Base-by-base conservation (phyloP, 2,888 invertebrate genomes). In the Drosophila flavopinicola region DNA sequence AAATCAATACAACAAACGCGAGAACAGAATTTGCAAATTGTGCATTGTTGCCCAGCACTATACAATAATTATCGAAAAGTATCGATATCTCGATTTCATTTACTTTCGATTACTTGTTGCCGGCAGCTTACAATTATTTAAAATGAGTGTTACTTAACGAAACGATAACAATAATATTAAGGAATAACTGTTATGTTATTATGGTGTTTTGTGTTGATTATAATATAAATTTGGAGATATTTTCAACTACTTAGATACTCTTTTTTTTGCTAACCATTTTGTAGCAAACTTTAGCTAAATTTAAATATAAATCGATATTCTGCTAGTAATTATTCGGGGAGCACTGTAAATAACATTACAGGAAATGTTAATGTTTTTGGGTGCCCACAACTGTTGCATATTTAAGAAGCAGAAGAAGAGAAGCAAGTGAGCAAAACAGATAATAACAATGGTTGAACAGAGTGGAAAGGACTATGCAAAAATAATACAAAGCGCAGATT, bases 401-500 rank as follows among this genome's bases (percentile, higher is more conserved):
- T 20, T 20, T 17, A 23, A 11, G 30, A 20, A 20, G 3, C 10
- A 11, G 30, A 20, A 20, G 3, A 10, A 29, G 11, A 44, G 44
- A 44, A 44, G 11, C 20, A 44, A n/a, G 33, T 20, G 20, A 41
- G 9, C 52, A 48, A 44, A 44, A 57, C 72, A 75, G 53, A 58
- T 63, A 61, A 33, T 15, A 17, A 60, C 56, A 53, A 72, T 93
- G 93, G 90, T 93, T 60, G 92, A 93, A 67, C 91, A 92, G 77
- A 78, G 92, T 45, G 92, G 92, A 0, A 90, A 91, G 52, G 93
- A 93, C 78, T 94, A 94, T 87, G 90, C 93, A 23, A 91, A 92
- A 60, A 93, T 93, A 74, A 89, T 94, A 56, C 79, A 84, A 53
- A 93, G 93, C 75, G 87, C 92, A 39, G 93, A 93, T 87, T 88